Evolutionary conservation across 2,797 vertebrate species (phyloP).

Genomic region (Cryptoprocta ferox): DNA sequence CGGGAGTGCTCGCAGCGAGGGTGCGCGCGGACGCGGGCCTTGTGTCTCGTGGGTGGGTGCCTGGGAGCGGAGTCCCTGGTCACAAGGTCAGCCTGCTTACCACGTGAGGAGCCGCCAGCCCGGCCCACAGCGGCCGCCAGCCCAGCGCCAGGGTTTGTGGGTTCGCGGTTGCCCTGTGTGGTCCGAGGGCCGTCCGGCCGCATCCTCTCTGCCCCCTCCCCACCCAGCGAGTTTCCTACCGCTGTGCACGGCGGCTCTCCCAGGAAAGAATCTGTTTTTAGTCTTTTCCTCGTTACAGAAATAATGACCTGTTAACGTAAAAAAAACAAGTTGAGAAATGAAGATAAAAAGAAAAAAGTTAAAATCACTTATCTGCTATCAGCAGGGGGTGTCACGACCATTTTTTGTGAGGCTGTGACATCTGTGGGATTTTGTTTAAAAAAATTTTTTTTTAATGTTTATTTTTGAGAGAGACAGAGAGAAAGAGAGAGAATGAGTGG

Average conservation of each 20-base stretch:
- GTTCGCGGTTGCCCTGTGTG: background rate
- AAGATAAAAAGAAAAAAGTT: background rate
- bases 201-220: background rate
- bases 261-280: background rate
- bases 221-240: accelerated
- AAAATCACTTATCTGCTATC: accelerated
- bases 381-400: accelerated
- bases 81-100: background rate
- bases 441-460: no score
- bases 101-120: background rate
- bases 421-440: no score
- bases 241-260: accelerated
- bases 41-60: background rate
- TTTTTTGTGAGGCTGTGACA: no score
- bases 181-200: background rate
- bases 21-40: background rate
- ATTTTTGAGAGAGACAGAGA: no score
- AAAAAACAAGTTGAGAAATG: no score
- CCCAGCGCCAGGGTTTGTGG: accelerated
- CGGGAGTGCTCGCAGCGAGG: accelerated
- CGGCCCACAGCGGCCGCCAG: accelerated
- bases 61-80: background rate
- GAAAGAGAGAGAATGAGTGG: no score
- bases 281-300: background rate
- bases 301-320: background rate